A percentile compares a stretch with the other conserved stretches of the same genome.
These are phyloP conservation scores for Habroteleia sp. DNA, from an alignment of 2,888 invertebrate species.

Conservation along the genomic window DNA sequence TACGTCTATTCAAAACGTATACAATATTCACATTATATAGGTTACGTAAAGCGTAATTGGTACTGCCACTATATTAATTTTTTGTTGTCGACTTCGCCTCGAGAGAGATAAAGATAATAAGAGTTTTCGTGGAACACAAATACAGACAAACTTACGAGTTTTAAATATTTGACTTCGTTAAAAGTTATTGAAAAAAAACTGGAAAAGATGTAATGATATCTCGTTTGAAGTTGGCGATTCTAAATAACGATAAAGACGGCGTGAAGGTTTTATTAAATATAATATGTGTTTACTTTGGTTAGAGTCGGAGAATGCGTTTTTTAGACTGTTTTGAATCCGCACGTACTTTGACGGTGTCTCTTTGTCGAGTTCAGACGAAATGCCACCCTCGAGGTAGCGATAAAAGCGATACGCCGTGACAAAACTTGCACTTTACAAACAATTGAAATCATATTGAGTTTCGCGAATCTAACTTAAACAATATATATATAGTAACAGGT, in stretches of 20 bases:
- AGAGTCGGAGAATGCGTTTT: slow-evolving; percentile 10
- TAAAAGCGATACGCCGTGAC: slow-evolving; percentile 5
- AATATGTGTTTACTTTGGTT: slow-evolving; percentile 38
- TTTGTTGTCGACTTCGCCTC: slow-evolving; percentile 8
- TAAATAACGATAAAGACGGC: slow-evolving; percentile 27
- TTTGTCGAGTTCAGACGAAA: slow-evolving; percentile 20
- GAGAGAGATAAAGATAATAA: background rate
- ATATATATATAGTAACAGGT: no score
- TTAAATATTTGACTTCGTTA: no score
- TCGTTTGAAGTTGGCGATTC: slow-evolving; percentile 27
- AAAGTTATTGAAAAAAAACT: background rate
- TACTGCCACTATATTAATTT: slow-evolving; percentile 35
- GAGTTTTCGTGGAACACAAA: background rate
- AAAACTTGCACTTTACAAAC: background rate
- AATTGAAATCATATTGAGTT: background rate
- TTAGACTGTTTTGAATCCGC: slow-evolving; percentile 18
- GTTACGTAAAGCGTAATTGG: slow-evolving; percentile 42
- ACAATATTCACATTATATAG: slow-evolving; percentile 38
- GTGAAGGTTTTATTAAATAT: slow-evolving; percentile 33
- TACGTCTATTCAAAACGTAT: slow-evolving; percentile 29
- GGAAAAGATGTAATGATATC: slow-evolving; percentile 11
- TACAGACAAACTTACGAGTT: no score
- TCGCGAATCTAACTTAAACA: background rate
- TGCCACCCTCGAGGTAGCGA: slow-evolving; percentile 22
- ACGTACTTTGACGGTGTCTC: slow-evolving; percentile 32